These are phyloP conservation scores for Parus major DNA, from an alignment of 2,113 vertebrate genomes.

Conservation along the genomic window DNA sequence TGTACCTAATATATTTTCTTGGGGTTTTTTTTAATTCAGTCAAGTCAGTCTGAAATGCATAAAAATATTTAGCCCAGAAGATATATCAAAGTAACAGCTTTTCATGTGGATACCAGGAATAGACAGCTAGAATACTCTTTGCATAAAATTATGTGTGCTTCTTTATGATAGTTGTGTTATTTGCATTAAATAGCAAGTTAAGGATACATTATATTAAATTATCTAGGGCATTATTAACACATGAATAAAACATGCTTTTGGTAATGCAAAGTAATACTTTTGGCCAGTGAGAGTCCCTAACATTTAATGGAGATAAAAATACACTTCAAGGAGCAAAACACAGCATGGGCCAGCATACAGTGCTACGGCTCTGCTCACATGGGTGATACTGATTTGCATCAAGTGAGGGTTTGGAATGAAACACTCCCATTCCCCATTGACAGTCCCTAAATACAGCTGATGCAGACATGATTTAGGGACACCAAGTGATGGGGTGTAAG, in stretches of 20 bases:
- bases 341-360: neutral
- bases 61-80: neutral
- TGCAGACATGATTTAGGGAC: neutral
- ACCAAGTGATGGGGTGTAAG: neutral
- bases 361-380: neutral
- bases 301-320: neutral
- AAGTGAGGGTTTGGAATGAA: neutral
- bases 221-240: neutral
- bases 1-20: neutral
- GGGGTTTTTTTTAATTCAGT: neutral
- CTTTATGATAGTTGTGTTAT: neutral
- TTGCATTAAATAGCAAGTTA: constrained; percentile 11
- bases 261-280: neutral
- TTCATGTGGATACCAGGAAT: neutral
- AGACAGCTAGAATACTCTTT: neutral
- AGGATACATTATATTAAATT: neutral
- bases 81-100: neutral
- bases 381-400: neutral
- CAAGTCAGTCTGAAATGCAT: neutral
- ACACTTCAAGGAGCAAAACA: neutral
- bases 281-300: neutral
- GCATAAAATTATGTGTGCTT: neutral
- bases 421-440: neutral
- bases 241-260: constrained; percentile 43
- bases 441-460: neutral